phyloP scores from a whole-genome alignment of 2,888 invertebrate species.

The Epsilonema sp. region DNA sequence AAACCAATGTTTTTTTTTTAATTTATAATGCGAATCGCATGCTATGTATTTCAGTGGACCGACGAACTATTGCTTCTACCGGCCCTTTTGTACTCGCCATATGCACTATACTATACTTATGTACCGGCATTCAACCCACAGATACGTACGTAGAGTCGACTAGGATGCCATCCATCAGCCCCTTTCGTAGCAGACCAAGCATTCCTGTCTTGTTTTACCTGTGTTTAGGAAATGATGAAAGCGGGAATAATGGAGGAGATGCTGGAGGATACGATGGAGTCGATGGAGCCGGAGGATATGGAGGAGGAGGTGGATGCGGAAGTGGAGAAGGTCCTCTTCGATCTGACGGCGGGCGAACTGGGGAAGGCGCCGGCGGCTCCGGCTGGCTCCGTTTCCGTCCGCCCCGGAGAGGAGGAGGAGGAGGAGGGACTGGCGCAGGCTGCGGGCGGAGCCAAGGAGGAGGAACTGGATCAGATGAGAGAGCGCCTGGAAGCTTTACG shows the following conservation, averaged over 20 bases:
- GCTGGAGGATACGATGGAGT: slow-evolving; percentile 85
- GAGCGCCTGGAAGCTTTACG: slow-evolving; percentile 25
- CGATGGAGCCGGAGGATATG: slow-evolving; percentile 64
- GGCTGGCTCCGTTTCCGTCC: slow-evolving; percentile 13
- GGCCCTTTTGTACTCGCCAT: too few species aligned
- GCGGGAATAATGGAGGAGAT: slow-evolving; percentile 95
- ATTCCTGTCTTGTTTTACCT: too few species aligned
- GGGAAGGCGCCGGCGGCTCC: slow-evolving; percentile 13
- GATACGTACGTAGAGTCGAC: too few species aligned
- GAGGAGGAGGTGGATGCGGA: slow-evolving; percentile 84
- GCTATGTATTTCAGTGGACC: too few species aligned
- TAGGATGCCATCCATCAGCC: too few species aligned
- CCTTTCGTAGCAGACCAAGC: too few species aligned
- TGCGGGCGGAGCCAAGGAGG: not conserved
- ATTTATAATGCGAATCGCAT: too few species aligned
- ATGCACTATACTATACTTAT: too few species aligned
- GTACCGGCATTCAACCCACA: too few species aligned
- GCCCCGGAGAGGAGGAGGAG: slow-evolving; percentile 14
- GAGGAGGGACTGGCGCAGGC: slow-evolving; percentile 11
- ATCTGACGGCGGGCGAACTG: slow-evolving; percentile 29
- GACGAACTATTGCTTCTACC: too few species aligned
- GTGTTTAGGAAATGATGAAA: slow-evolving; percentile 97
- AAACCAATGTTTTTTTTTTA: too few species aligned
- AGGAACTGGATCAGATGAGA: slow-evolving; percentile 23
- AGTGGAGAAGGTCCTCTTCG: slow-evolving; percentile 55